Percentiles rank a stretch among this genome's conserved stretches.
These are phyloP conservation scores for Zosterops borbonicus DNA, from an alignment of 2,113 vertebrate genomes.

Conservation along the genomic window DNA sequence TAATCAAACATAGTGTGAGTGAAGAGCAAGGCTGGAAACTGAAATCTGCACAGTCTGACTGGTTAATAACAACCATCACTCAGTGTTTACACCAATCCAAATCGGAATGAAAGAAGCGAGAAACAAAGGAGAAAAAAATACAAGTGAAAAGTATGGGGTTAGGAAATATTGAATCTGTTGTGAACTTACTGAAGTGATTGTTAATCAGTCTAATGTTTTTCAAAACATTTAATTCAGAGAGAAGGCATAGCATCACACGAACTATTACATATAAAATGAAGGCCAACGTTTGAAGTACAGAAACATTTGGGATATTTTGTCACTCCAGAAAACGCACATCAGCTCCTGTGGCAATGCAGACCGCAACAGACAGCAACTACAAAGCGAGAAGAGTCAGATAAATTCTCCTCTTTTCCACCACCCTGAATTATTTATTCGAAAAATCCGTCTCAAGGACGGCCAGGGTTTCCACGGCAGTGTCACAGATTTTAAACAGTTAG, in stretches of 20 bases:
- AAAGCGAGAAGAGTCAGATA: not conserved
- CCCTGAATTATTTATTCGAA: not conserved
- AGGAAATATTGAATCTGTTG: not conserved
- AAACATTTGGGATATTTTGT: not conserved
- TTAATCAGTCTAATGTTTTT: not conserved
- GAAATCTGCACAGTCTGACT: not conserved
- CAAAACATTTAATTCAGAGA: not conserved
- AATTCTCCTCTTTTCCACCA: not conserved
- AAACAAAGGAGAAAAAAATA: not conserved
- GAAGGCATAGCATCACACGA: not conserved
- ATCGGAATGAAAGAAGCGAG: not conserved
- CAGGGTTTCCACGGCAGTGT: accelerated
- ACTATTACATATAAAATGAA: accelerated
- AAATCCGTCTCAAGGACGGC: not conserved
- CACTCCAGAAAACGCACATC: not conserved
- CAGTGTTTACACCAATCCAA: not conserved
- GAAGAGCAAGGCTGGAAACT: not conserved
- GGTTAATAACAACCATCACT: not conserved
- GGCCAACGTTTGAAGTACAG: not conserved
- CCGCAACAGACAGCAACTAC: not conserved
- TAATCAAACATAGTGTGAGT: not conserved
- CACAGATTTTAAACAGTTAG: not conserved
- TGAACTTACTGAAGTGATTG: not conserved
- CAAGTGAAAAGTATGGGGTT: not conserved
- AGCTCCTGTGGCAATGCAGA: accelerated